Evolutionary conservation across 2,797 vertebrate genomes (phyloP), one percentile per base, ranked within the genome.

Genomic region (Rhinogobio ventralis): DNA sequence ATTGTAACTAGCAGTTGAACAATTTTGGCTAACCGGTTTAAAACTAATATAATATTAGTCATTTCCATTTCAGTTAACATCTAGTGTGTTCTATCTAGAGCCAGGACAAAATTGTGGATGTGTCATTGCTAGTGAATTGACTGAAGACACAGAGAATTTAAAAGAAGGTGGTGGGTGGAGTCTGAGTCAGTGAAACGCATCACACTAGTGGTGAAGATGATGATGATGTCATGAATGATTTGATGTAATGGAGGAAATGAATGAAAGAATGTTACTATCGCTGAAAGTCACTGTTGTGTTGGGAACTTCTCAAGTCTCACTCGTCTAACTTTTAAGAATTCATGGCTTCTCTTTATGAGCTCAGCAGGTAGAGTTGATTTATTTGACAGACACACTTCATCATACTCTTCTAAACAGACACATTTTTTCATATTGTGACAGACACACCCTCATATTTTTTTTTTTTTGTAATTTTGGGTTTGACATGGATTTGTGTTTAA

Each of bases 281-380:
- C 67, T 3, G 9, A 67, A 46, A 36, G 60, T 53, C 71, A 72
- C 51, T 10, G 42, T 45, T 45, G 23, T 33, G 62, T 75, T 42
- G 28, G 20, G 33, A 49, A 39, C 33, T 14, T 39, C 60, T 69
- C 51, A 45, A 55, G 49, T 64, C n/a, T 49, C 39, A 45, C 25
- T 49, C 6, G 45, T 77, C 60, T 45, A 46, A 55, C 19, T 5
- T 14, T 15, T 7, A 20, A 4, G 15, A 55, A 49, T 20, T 30
- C 73, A 88, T 89, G 88, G 69, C 49, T 76, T 66, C 81, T 62
- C 49, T 23, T n/a, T 60, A 36, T 83, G 84, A 79, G 72, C 80
- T 90, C 13, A 81, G 85, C 86, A 90, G 89, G 89, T 90, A 89
- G 68, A 85, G 69, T 79, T 62, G 60, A 60, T n/a, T 60, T 5